Base-by-base conservation (phyloP, 2,888 invertebrate species). In the Ceramica pisi region DNA sequence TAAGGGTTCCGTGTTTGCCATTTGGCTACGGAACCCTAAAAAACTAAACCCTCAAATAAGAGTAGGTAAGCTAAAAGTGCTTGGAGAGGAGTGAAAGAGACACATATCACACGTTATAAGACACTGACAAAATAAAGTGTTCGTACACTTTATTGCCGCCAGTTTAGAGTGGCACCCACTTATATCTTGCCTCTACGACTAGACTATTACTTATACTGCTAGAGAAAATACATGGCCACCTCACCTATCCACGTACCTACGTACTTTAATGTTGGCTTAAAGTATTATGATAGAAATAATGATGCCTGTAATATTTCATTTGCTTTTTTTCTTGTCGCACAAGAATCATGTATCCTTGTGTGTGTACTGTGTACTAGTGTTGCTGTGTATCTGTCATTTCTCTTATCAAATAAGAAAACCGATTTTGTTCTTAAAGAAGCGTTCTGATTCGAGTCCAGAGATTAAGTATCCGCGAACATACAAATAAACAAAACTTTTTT, bases 81-180 rank as follows among this genome's bases (percentile, higher is more conserved):
- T 41, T 10, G 62, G 21, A 21, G 6, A 31, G 26, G 12, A 71
- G 51, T 66, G 62, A 51, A 51, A 23, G 56, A 59, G 82, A 67
- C 71, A 62, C 57, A 67, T 62, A 61, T 56, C 59, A 46, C 50
- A 72, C 51, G 55, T 56, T 81, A 81, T 62, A 72, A 65, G 72
- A 48, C 41, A 48, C 50, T 2, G 67, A 26, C 72, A 44, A 63
- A 78, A 81, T 80, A 80, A 80, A 78, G 65, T 72, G 78, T 65
- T 65, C 71, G 41, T 67, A 71, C 71, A 62, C 67, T 77, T 79
- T 81, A 80, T 81, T 81, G 67, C 31, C 41, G 26, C 50, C 51
- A 53, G 78, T 51, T 71, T 71, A 48, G 82, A 71, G 71, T 76
- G 66, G 72, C 82, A 81, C 51, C 65, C 64, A 77, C 71, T 79